Evolutionary conservation across 2,113 vertebrate species (phyloP).

Genomic region (Ptilonorhynchus violaceus): DNA sequence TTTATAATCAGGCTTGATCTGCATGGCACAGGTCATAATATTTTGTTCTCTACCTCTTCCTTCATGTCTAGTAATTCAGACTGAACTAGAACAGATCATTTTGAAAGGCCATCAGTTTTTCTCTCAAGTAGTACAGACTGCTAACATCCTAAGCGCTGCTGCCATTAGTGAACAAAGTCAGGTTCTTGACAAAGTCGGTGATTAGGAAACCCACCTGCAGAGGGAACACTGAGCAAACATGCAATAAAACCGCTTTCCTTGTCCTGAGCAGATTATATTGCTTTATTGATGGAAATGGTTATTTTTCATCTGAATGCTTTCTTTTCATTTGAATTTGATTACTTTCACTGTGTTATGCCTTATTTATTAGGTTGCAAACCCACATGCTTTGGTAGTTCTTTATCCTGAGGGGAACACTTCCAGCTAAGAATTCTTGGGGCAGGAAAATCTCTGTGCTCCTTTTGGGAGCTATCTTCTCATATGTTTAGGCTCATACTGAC

Average conservation of each 20-base stretch:
- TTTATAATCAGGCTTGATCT: not conserved
- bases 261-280: not conserved
- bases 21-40: not conserved
- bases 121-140: not conserved
- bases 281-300: not conserved
- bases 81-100: not conserved
- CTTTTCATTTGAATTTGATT: not conserved
- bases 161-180: not conserved
- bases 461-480: not conserved
- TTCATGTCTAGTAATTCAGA: not conserved
- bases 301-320: not conserved
- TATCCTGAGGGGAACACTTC: not conserved
- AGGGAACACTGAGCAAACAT: not conserved
- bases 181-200: not conserved
- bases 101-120: not conserved
- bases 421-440: not conserved
- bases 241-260: not conserved
- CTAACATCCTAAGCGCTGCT: not conserved
- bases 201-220: not conserved
- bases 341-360: not conserved
- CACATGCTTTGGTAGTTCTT: not conserved
- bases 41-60: not conserved
- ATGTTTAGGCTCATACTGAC: not conserved
- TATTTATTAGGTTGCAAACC: not conserved
- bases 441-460: not conserved